Base-by-base conservation (phyloP, 2,113 vertebrate species). In the Synodontis membranacea region DNA sequence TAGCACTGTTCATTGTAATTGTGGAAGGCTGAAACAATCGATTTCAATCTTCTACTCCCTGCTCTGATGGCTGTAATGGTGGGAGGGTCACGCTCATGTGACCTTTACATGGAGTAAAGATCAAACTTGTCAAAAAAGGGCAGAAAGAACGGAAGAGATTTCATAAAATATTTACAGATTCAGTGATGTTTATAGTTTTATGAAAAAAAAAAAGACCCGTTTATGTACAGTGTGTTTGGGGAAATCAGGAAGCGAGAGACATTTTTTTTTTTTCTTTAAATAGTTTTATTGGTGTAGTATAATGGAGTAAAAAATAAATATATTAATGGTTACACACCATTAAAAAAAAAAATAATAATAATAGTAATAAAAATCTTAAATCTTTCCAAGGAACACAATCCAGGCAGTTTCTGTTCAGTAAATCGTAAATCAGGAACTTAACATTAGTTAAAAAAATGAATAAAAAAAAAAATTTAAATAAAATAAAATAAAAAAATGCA, bases 1-100 rank as follows among this genome's bases (percentile, higher is more conserved):
- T 87, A 85, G 52, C 72, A n/a, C 74, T 8, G 79, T 76, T 88
- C 64, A 75, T 79, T 81, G 87, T 90, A 88, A 90, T 86, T 85
- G 85, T 84, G 87, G 28, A 81, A 82, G 82, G 87, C 88, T 87
- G 86, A 89, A 86, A 82, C 70, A 82, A 89, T 91, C 89, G 89
- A 91, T 91, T 90, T 88, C 91, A 90, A 90, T 91, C 79, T 84
- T 84, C 72, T 60, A 83, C 79, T 6, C 8, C 44, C 60, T 62
- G 80, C 54, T 82, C 81, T 84, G 86, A 83, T 82, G 58, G 66
- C 64, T 76, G 39, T 56, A 66, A 76, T 66, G 81, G 72, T 34
- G n/a, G n/a, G 72, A 28, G 15, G 37, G 46, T 52, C 15, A 19
- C 4, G 60, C 44, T 37, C 54, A 78, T 31, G 48, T 80, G 52